Evolutionary conservation across 2,797 vertebrate genomes (phyloP).

Genomic region (Tauraco hartlaubi): DNA sequence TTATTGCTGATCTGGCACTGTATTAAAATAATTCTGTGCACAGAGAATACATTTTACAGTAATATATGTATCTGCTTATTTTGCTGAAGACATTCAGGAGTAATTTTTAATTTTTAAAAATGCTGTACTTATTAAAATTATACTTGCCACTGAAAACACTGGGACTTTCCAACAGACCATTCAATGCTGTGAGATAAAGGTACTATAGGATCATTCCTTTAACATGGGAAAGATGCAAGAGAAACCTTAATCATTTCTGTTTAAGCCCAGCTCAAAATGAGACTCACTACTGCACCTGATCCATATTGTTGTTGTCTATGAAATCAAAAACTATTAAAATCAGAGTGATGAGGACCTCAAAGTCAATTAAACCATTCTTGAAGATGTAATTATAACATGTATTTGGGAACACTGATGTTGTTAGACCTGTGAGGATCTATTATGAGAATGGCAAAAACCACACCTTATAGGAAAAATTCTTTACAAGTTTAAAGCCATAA

Average conservation of each 20-base stretch:
- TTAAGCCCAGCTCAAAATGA: neutral
- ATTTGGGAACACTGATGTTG: neutral
- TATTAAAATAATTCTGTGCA: neutral
- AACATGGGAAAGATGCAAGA: neutral
- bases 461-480: neutral
- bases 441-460: neutral
- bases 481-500: neutral
- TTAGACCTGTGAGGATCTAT: neutral
- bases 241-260: neutral
- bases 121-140: neutral
- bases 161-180: neutral
- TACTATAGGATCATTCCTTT: neutral
- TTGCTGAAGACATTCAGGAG: neutral
- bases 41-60: neutral
- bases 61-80: neutral
- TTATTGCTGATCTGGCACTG: neutral
- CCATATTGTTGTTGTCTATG: neutral
- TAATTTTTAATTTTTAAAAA: neutral
- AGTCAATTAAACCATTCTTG: neutral
- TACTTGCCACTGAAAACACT: neutral
- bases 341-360: neutral
- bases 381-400: neutral
- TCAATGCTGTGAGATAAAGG: neutral
- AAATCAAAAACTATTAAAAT: neutral
- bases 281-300: neutral